phyloP scores from a whole-genome alignment of 1,140 invertebrate genomes.

The Aphis gossypii region DNA sequence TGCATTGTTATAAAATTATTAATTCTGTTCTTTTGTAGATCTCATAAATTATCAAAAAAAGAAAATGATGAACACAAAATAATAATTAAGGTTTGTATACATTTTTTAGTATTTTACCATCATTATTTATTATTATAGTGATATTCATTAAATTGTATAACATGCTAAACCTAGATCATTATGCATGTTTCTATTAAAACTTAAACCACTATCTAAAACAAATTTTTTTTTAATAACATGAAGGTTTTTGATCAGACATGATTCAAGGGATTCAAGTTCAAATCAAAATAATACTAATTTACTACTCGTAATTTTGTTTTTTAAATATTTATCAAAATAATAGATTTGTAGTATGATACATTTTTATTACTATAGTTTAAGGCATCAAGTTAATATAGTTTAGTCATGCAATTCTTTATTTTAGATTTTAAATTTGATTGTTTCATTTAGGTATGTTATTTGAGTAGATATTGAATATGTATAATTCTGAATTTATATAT shows the following conservation, averaged over 20 bases:
- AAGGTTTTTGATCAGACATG: too few relatives aligned
- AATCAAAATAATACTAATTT: not conserved
- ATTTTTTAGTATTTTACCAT: not conserved
- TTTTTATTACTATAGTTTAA: too few relatives aligned
- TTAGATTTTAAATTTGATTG: not conserved
- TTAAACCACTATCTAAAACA: not conserved
- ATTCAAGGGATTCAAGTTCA: not conserved
- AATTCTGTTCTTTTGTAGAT: not conserved
- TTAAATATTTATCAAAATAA: not conserved
- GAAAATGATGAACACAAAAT: not conserved
- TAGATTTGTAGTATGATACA: not conserved
- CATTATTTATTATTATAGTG: not conserved
- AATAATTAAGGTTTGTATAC: not conserved
- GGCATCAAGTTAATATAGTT: too few relatives aligned
- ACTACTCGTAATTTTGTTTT: not conserved
- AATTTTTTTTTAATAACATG: not conserved
- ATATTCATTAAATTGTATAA: not conserved
- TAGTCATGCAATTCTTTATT: not conserved
- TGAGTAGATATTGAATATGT: not conserved
- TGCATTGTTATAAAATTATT: not conserved
- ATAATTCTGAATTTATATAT: not conserved
- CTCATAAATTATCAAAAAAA: not conserved
- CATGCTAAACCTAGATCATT: not conserved
- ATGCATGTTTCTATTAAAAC: not conserved
- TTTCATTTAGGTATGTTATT: not conserved